phyloP scores from a whole-genome alignment of 1,140 invertebrate species.

The Trichonephila clavata region DNA sequence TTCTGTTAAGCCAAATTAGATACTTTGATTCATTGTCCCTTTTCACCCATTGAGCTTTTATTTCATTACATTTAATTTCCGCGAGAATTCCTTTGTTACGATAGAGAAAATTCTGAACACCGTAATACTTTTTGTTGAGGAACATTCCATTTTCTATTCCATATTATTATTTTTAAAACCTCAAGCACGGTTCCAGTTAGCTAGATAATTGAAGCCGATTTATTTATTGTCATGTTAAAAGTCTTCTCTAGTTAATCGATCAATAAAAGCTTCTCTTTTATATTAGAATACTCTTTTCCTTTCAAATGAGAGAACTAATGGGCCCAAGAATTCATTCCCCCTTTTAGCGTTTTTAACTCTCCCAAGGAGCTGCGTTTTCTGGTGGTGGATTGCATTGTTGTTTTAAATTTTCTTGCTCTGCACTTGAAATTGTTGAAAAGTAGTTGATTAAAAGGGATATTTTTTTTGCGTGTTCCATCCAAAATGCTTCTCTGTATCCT shows the following conservation, averaged over 20 bases:
- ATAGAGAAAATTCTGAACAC: conserved; percentile 11
- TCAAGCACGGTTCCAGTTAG: conserved; percentile 23
- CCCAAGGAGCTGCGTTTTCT: background rate
- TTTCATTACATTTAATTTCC: conserved; percentile 69
- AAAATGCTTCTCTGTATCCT: too few species aligned
- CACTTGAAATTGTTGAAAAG: background rate
- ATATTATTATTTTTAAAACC: conserved; percentile 55
- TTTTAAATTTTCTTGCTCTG: background rate
- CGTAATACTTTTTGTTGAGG: conserved; percentile 10
- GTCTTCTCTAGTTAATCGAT: conserved; percentile 43
- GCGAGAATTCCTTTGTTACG: conserved; percentile 27
- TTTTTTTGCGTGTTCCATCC: background rate
- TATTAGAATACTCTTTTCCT: conserved; percentile 24
- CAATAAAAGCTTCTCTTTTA: conserved; percentile 49
- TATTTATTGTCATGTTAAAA: conserved; percentile 73
- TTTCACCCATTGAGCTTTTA: conserved; percentile 9
- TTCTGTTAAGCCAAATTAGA: conserved; percentile 46
- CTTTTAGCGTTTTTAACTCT: background rate
- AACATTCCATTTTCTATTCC: conserved; percentile 31
- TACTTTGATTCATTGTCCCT: conserved; percentile 59
- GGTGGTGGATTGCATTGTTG: background rate
- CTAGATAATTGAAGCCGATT: conserved; percentile 73
- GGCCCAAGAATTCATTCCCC: conserved; percentile 40
- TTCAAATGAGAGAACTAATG: conserved; percentile 57
- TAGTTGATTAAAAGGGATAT: background rate